These are phyloP conservation scores for Brachionus sp. DNA, from an alignment of 1,140 invertebrate genomes.

Conservation along the genomic window DNA sequence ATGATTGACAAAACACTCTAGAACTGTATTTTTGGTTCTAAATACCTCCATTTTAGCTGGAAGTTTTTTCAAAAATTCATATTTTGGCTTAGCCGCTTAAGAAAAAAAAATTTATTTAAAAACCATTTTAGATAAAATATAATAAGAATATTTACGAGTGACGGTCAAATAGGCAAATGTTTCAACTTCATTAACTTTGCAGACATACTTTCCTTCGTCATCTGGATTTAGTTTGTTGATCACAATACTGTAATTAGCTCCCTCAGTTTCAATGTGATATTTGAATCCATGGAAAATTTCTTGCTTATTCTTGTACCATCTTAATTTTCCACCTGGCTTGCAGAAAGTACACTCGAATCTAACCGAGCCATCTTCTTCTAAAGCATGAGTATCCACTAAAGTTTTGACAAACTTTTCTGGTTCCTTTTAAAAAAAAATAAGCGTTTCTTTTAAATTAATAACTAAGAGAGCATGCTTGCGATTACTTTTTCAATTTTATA, in stretches of 20 bases:
- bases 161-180: slow-evolving; percentile 90
- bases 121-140: background rate
- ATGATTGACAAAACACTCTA: slow-evolving; percentile 46
- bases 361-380: slow-evolving; percentile 68
- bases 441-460: background rate
- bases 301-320: slow-evolving; percentile 63
- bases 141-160: slow-evolving; percentile 65
- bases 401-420: slow-evolving; percentile 89
- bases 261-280: slow-evolving; percentile 67
- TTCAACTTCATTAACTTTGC: slow-evolving; percentile 84
- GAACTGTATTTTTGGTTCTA: slow-evolving; percentile 35
- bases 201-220: slow-evolving; percentile 92
- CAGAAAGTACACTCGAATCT: slow-evolving; percentile 60
- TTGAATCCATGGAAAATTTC: slow-evolving; percentile 68
- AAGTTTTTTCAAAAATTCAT: slow-evolving; percentile 44
- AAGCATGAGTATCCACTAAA: slow-evolving; percentile 84
- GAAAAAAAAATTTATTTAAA: background rate
- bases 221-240: slow-evolving; percentile 87
- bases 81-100: slow-evolving; percentile 36
- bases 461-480: no score
- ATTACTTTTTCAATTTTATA: background rate
- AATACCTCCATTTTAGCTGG: slow-evolving; percentile 46
- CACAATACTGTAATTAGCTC: slow-evolving; percentile 2
- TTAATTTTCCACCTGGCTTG: slow-evolving; percentile 60
- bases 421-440: slow-evolving; percentile 70